These are phyloP conservation scores for Calameuta idolon DNA, from an alignment of 2,888 invertebrate species.

Conservation along the genomic window DNA sequence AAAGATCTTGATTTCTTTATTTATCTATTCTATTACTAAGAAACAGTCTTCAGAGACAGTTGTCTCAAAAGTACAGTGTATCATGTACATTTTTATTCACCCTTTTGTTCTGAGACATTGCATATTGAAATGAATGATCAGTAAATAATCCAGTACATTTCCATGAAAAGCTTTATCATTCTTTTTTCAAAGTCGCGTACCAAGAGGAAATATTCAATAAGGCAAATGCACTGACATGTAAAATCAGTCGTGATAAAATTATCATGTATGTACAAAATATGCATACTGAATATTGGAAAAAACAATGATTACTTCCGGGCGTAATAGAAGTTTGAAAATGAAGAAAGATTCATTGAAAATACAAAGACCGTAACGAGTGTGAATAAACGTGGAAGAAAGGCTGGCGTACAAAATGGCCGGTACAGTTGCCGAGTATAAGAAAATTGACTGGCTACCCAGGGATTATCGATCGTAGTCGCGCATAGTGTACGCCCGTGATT, in stretches of 20 bases:
- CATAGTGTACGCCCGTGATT: background rate
- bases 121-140: background rate
- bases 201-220: background rate
- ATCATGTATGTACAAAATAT: background rate
- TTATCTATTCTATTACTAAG: background rate
- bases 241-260: background rate
- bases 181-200: background rate
- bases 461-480: constrained; percentile 41
- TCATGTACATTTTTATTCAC: background rate
- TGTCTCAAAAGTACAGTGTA: background rate
- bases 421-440: constrained; percentile 24
- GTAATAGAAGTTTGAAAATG: background rate
- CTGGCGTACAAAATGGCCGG: constrained; percentile 49
- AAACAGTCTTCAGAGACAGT: background rate
- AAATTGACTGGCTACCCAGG: constrained; percentile 21
- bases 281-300: background rate
- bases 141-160: background rate
- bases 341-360: background rate
- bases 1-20: background rate
- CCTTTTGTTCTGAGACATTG: background rate
- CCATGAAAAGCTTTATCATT: background rate
- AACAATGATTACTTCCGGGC: background rate
- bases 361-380: background rate
- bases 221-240: background rate
- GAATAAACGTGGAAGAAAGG: constrained; percentile 13